Evolutionary conservation across 2,797 vertebrate species (phyloP), one percentile per base, ranked within the genome.

Genomic region (Chromis chromis): DNA sequence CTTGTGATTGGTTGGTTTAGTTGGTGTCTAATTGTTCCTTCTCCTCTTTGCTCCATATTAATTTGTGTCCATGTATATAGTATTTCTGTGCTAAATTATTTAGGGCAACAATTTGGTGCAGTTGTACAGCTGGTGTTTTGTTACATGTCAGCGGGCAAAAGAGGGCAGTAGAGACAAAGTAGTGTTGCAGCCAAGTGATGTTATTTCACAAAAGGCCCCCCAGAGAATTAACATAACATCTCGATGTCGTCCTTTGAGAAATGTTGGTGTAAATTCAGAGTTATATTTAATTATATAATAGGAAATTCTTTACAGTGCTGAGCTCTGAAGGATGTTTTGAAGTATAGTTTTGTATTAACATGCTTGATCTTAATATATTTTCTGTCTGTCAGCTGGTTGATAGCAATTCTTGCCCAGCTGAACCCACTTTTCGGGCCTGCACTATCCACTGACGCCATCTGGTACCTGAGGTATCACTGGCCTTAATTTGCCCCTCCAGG

Each of bases 391-490:
- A 99, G 98, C 90, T 99, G 98, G 98, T 94, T 99, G 87, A 99
- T 99, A 90, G 98, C 98, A 9, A 97, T 99, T 85, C 94, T 99
- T 83, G 93, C 98, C 79, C 98, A 99, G 25, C 94, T 99, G 78
- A 99, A 99, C 91, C 98, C 98, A 2, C 94, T 99, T 22, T 95
- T 98, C 89, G 98, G 98, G 75, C 98, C 98, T 0, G 80, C 96
- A 57, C 82, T 99, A 88, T 95, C 83, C 76, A 95, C 93, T 64
- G 94, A 98, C 17, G 94, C 94, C 69, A 96, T 99, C 92, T 96
- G 95, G 95, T 99, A 98, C 87, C 95, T 99, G 69, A 86, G 49
- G 22, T 33, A 87, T 82, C 96, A 98, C 64, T 99, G 97, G 97
- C 88, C 94, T 70, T 99, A 91, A 95, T 73, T 52, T 21, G 36